A percentile compares a stretch with the other conserved stretches of the same genome.
These are phyloP conservation scores for Urechis unicinctus DNA, from an alignment of 2,888 invertebrate genomes.

Conservation along the genomic window DNA sequence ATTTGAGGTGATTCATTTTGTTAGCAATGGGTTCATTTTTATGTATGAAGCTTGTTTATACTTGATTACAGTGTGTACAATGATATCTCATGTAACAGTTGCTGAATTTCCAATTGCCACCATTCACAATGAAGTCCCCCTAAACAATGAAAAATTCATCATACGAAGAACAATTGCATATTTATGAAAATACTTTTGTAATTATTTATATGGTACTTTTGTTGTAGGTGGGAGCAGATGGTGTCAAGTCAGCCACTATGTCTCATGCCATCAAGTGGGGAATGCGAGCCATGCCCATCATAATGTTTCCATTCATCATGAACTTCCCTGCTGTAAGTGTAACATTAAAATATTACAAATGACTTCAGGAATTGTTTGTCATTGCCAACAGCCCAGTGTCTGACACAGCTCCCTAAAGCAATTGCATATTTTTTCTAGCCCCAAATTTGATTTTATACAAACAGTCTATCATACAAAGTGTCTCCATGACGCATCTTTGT, in stretches of 20 bases:
- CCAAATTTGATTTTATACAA: not conserved
- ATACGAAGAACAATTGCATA: not conserved
- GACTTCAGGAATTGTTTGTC: no score
- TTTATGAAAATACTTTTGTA: not conserved
- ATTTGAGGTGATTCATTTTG: constrained; percentile 68
- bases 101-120: no score
- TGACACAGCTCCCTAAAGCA: no score
- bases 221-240: constrained; percentile 68
- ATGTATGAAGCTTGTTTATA: not conserved
- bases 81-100: not conserved
- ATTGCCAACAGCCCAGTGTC: no score
- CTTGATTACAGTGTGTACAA: not conserved
- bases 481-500: no score
- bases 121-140: no score
- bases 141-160: no score
- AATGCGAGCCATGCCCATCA: constrained; percentile 68
- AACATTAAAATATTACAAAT: no score
- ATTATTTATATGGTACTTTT: not conserved
- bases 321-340: constrained; percentile 72
- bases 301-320: constrained; percentile 77
- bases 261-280: constrained; percentile 65
- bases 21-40: not conserved
- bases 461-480: not conserved
- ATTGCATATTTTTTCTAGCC: no score
- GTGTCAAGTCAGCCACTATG: constrained; percentile 34